Evolutionary conservation across 2,113 vertebrate genomes (phyloP).

Genomic region (Geococcyx californianus): DNA sequence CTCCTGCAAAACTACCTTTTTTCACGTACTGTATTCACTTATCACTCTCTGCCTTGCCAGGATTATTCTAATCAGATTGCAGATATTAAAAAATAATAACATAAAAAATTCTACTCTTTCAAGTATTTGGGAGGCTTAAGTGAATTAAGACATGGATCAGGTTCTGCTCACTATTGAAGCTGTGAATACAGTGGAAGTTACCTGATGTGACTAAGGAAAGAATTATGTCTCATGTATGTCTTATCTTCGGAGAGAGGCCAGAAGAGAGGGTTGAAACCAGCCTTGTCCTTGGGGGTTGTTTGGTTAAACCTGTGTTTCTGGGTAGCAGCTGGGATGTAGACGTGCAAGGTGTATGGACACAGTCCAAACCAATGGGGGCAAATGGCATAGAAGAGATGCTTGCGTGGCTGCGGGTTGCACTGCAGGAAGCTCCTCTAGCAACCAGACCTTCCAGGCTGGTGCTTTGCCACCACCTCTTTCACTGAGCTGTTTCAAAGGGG

Average conservation of each 20-base stretch:
- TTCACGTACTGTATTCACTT: not conserved
- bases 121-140: conserved; percentile 6
- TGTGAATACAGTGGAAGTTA: not conserved
- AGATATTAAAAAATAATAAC: not conserved
- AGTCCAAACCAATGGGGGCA: not conserved
- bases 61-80: conserved; percentile 59
- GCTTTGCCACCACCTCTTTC: not conserved
- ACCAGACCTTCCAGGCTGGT: not conserved
- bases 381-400: not conserved
- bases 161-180: not conserved
- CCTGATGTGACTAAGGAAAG: not conserved
- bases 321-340: not conserved
- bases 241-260: not conserved
- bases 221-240: not conserved
- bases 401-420: not conserved
- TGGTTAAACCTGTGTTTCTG: not conserved
- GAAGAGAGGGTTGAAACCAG: not conserved
- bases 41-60: not conserved
- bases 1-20: conserved; percentile 7
- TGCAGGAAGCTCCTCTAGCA: not conserved
- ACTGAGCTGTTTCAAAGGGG: not conserved
- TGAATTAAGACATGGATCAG: conserved; percentile 36
- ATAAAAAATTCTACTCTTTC: conserved; percentile 28
- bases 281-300: fast-evolving
- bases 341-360: not conserved